Conservation (phyloP, 2,888 invertebrate species). For the Sinotaia quadrata region DNA sequence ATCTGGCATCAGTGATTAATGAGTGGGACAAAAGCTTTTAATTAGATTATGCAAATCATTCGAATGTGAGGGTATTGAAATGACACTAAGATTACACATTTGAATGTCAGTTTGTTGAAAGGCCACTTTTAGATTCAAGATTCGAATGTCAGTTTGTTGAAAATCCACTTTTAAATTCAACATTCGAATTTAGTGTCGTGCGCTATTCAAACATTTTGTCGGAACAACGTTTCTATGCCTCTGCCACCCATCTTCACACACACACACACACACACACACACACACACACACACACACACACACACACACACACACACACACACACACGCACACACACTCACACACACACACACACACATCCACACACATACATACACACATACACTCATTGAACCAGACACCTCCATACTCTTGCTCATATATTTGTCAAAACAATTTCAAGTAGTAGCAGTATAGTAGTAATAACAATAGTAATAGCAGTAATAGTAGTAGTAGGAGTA, state of each 20-base stretch:
- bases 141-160: no score
- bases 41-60: no score
- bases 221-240: not conserved
- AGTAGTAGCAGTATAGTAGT: not conserved
- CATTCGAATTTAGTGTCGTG: not conserved
- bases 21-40: no score
- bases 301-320: constrained; percentile 19
- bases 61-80: no score
- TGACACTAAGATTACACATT: no score
- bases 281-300: constrained; percentile 17
- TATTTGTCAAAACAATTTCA: not conserved
- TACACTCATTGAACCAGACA: not conserved
- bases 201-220: not conserved
- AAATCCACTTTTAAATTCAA: no score
- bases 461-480: constrained; percentile 1
- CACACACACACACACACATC: not conserved
- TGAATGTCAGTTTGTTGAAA: no score
- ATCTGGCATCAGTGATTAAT: no score
- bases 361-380: no score
- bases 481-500: not conserved
- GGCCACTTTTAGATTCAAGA: no score
- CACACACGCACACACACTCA: not conserved
- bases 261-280: constrained; percentile 3
- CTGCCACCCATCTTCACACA: not conserved
- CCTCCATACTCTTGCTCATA: not conserved